Evolutionary conservation across 2,888 invertebrate genomes (phyloP).

Genomic region (Sthenelais limicola): DNA sequence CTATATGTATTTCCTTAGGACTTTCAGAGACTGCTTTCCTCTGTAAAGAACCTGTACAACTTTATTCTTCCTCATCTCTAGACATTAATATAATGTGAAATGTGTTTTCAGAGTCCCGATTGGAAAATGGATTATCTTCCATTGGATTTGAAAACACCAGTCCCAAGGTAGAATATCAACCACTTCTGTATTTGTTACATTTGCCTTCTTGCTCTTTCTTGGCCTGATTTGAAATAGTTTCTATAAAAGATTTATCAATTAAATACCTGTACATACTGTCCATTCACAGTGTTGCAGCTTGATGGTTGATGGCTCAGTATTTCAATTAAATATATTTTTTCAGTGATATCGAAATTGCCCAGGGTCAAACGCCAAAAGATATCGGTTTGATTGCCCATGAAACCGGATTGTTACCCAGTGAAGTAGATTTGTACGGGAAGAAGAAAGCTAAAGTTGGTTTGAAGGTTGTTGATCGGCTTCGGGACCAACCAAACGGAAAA

Average conservation of each 20-base stretch:
- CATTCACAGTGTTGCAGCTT: too few relatives aligned
- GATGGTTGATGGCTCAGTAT: too few relatives aligned
- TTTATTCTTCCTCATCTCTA: not conserved
- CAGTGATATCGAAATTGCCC: slow-evolving; percentile 89
- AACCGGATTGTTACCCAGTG: slow-evolving; percentile 85
- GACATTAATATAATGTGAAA: too few relatives aligned
- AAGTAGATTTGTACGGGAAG: slow-evolving; percentile 91
- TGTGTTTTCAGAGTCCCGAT: slow-evolving; percentile 68
- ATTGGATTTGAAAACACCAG: slow-evolving; percentile 79
- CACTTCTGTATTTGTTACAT: too few relatives aligned
- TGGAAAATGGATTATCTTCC: slow-evolving; percentile 84
- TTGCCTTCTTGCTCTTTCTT: too few relatives aligned
- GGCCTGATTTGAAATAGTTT: not conserved
- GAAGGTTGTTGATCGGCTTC: slow-evolving; percentile 83
- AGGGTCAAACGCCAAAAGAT: slow-evolving; percentile 89
- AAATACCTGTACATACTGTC: too few relatives aligned
- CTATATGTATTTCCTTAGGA: too few relatives aligned
- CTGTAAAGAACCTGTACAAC: not conserved
- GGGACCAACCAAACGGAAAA: slow-evolving; percentile 82
- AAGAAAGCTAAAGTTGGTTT: slow-evolving; percentile 95
- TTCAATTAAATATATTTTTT: too few relatives aligned
- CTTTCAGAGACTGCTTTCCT: too few relatives aligned
- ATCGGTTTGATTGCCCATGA: slow-evolving; percentile 84
- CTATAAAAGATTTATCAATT: too few relatives aligned
- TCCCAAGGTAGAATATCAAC: slow-evolving; percentile 84